phyloP scores from a whole-genome alignment of 2,888 invertebrate genomes.

The Epiblema foenella region DNA sequence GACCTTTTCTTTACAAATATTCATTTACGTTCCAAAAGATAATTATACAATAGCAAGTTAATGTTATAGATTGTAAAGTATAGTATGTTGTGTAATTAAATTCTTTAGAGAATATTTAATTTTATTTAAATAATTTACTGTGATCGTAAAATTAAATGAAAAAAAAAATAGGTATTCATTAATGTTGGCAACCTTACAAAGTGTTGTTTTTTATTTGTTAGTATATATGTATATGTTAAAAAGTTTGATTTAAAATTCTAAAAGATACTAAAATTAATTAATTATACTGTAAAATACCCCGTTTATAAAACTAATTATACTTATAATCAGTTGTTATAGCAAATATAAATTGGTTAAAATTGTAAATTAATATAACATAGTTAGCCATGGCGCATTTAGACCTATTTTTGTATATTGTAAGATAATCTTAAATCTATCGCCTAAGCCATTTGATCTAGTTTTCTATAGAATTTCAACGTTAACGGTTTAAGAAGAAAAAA shows the following conservation, averaged over 20 bases:
- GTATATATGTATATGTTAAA: constrained; percentile 46
- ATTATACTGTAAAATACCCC: constrained; percentile 18
- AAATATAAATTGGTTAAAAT: constrained; percentile 43
- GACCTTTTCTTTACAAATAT: too few relatives aligned
- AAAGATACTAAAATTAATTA: constrained; percentile 23
- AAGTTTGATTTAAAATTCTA: constrained; percentile 39
- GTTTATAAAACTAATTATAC: constrained; percentile 44
- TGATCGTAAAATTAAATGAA: constrained; percentile 51
- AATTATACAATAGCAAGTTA: background rate
- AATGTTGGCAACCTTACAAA: constrained; percentile 56
- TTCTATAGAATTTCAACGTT: background rate
- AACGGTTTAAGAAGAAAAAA: background rate
- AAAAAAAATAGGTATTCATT: constrained; percentile 50
- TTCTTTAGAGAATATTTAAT: background rate
- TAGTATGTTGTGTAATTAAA: constrained; percentile 1
- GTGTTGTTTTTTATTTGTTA: constrained; percentile 54
- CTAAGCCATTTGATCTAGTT: too few relatives aligned
- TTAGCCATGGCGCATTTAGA: constrained; percentile 29
- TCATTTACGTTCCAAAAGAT: background rate
- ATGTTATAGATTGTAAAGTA: background rate
- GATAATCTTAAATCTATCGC: background rate
- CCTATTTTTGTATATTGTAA: constrained; percentile 16
- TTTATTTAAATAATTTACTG: constrained; percentile 51
- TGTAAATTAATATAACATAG: constrained; percentile 45
- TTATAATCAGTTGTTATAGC: constrained; percentile 45